Conservation (phyloP, 1,140 invertebrate species). For the Dendroctonus valens region DNA sequence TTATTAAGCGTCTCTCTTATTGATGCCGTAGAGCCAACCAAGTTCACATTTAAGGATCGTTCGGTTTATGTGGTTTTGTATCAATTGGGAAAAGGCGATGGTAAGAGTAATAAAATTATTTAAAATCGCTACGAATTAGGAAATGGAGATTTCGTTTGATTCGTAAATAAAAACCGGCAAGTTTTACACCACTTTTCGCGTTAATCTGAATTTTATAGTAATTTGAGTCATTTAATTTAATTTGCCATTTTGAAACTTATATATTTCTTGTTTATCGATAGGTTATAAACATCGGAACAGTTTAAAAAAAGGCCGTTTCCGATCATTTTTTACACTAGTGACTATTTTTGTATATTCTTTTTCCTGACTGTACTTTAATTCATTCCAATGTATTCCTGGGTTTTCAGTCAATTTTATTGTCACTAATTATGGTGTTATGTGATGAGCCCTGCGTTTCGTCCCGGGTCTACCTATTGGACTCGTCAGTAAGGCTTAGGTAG, state of each 20-base stretch:
- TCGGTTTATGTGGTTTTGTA: conserved; percentile 42
- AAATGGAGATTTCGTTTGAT: conserved; percentile 28
- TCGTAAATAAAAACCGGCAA: not conserved
- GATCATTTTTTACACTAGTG: too few species aligned
- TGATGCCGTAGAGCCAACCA: conserved; percentile 29
- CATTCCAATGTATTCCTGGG: too few species aligned
- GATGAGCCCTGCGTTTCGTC: too few species aligned
- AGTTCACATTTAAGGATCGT: conserved; percentile 32
- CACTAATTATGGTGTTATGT: too few species aligned
- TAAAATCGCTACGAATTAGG: conserved; percentile 34
- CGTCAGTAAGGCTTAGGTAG: too few species aligned
- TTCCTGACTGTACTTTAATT: too few species aligned
- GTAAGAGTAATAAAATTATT: conserved; percentile 15
- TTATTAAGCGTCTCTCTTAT: conserved; percentile 40
- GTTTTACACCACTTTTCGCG: not conserved
- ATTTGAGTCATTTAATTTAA: not conserved
- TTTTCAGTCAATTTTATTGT: too few species aligned
- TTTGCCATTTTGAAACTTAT: not conserved
- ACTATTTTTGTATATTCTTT: too few species aligned
- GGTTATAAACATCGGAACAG: too few species aligned
- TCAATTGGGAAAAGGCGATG: conserved; percentile 37
- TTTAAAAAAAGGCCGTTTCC: too few species aligned
- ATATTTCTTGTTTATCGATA: too few species aligned
- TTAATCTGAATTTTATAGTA: not conserved
- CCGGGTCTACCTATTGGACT: too few species aligned